Conservation (phyloP, 2,797 vertebrate genomes). For the Garrulus glandarius region DNA sequence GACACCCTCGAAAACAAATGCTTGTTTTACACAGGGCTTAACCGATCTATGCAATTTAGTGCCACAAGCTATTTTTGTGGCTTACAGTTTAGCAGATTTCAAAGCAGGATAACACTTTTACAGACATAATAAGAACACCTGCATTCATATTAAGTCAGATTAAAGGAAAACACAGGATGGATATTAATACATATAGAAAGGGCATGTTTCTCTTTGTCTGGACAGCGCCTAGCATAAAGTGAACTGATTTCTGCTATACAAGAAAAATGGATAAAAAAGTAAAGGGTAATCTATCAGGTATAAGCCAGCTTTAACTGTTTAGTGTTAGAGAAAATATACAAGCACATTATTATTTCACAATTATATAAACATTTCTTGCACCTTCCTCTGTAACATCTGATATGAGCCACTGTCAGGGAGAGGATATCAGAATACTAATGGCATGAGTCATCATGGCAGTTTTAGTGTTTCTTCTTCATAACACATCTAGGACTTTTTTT, state of each 20-base stretch:
- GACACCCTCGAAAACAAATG: background rate
- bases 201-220: background rate
- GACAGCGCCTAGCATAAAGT: background rate
- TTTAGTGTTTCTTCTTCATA: background rate
- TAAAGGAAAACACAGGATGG: background rate
- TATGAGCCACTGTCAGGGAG: background rate
- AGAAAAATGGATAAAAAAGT: background rate
- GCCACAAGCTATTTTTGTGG: slow-evolving; percentile 26
- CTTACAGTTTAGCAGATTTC: slow-evolving; percentile 24
- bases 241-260: background rate
- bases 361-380: slow-evolving; percentile 1
- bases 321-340: background rate
- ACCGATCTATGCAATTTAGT: background rate
- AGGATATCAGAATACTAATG: background rate
- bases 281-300: background rate
- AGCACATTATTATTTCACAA: background rate
- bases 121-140: slow-evolving; percentile 52
- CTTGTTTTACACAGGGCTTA: slow-evolving; percentile 40
- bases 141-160: slow-evolving; percentile 1
- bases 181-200: background rate
- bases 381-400: slow-evolving; percentile 15
- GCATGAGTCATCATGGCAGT: slow-evolving; percentile 7
- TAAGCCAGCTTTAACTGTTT: background rate
- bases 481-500: background rate
- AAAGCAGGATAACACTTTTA: slow-evolving; percentile 10